Evolutionary conservation across 2,888 invertebrate species (phyloP).

Genomic region (Incurvaria masculella): DNA sequence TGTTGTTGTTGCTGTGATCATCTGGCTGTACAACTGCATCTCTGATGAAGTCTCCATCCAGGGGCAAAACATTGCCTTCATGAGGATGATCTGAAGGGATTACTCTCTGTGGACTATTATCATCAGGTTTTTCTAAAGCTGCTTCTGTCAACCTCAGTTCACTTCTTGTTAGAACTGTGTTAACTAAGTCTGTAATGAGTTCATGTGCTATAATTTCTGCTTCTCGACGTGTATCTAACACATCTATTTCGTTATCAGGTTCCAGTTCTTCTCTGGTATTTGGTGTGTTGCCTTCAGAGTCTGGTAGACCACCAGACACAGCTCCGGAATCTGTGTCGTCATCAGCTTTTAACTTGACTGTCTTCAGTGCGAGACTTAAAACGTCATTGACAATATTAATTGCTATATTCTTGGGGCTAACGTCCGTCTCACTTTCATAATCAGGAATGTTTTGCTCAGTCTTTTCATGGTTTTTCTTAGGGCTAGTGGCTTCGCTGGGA

Average conservation of each 20-base stretch:
- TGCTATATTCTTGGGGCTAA: constrained; percentile 40
- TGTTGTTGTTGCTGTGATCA: constrained; percentile 21
- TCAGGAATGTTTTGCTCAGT: constrained; percentile 31
- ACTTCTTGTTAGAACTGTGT: constrained; percentile 28
- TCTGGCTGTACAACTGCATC: constrained; percentile 29
- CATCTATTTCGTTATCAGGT: constrained; percentile 34
- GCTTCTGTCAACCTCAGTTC: constrained; percentile 14
- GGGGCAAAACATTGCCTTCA: constrained; percentile 43
- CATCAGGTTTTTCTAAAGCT: constrained; percentile 11
- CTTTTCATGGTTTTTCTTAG: constrained; percentile 43
- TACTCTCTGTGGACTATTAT: constrained; percentile 30
- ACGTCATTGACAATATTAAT: constrained; percentile 50
- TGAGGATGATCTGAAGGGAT: constrained; percentile 36
- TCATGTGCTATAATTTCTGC: constrained; percentile 38
- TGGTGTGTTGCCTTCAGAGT: constrained; percentile 46
- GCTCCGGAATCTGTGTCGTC: constrained; percentile 50
- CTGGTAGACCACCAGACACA: constrained; percentile 40
- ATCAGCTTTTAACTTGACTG: constrained; percentile 41
- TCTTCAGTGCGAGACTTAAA: constrained; percentile 43
- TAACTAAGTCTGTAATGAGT: constrained; percentile 35
- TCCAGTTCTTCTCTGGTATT: constrained; percentile 47
- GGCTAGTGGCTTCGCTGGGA: constrained; percentile 61
- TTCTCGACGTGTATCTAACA: constrained; percentile 33
- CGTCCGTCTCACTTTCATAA: constrained; percentile 21
- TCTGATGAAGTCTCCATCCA: constrained; percentile 40